Percentiles rank a stretch among this genome's conserved stretches.
These are phyloP conservation scores for Chloroceryle aenea DNA, from an alignment of 2,113 vertebrate genomes.

Conservation along the genomic window DNA sequence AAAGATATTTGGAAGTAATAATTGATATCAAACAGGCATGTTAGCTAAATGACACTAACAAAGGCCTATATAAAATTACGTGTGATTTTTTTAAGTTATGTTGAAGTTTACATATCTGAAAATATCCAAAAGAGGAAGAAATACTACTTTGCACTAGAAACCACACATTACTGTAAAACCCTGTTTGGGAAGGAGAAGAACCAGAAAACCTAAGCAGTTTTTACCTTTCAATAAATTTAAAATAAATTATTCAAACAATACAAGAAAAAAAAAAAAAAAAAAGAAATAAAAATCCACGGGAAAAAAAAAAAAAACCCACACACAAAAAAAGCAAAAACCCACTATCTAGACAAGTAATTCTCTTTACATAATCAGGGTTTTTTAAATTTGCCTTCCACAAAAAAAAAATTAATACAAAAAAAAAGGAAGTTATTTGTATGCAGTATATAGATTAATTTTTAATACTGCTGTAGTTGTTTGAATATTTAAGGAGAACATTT, in stretches of 20 bases:
- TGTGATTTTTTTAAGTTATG: not conserved
- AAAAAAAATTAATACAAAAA: not conserved
- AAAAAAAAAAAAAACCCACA: not conserved
- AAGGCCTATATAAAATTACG: not conserved
- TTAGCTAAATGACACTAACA: not conserved
- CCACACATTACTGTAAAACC: not conserved
- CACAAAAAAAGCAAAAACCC: too few species aligned
- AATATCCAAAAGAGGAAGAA: not conserved
- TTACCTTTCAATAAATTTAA: not conserved
- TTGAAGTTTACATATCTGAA: not conserved
- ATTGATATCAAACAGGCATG: not conserved
- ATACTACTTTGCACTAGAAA: not conserved
- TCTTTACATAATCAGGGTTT: not conserved
- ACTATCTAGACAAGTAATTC: not conserved
- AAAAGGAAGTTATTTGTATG: accelerated
- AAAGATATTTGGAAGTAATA: not conserved
- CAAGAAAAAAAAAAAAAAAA: not conserved
- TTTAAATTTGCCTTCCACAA: not conserved
- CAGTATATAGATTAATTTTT: not conserved
- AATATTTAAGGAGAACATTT: constrained; percentile 15
- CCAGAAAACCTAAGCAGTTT: not conserved
- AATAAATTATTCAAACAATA: not conserved
- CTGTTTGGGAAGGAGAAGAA: not conserved
- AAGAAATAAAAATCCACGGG: too few species aligned
- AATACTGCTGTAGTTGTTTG: not conserved